phyloP scores from a whole-genome alignment of 2,113 vertebrate genomes.

The Naja naja region DNA sequence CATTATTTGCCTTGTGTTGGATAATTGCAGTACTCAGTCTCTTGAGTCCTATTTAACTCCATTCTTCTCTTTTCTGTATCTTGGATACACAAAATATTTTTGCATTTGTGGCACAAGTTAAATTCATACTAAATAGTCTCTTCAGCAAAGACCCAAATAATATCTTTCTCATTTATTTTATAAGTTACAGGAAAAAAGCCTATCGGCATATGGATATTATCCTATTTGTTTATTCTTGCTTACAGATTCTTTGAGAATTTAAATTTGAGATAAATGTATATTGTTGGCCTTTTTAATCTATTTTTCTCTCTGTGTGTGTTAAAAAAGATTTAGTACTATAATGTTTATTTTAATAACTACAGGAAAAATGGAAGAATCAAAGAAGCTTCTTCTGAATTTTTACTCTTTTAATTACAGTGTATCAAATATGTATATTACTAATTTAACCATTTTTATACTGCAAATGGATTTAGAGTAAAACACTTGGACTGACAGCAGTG shows the following conservation, averaged over 20 bases:
- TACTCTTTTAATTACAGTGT: neutral
- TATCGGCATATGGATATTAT: neutral
- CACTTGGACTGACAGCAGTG: neutral
- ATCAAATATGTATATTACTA: neutral
- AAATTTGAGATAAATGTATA: neutral
- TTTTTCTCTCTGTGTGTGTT: neutral
- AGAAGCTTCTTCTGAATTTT: neutral
- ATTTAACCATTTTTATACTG: neutral
- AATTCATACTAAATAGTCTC: neutral
- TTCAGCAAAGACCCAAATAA: neutral
- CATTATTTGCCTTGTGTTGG: conserved; percentile 21
- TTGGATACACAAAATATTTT: neutral
- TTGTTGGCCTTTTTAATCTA: neutral
- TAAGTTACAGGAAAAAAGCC: neutral
- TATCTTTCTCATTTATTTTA: neutral
- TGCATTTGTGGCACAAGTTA: neutral
- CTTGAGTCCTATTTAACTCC: neutral
- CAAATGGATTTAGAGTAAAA: neutral
- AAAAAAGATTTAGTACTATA: neutral
- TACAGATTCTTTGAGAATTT: neutral
- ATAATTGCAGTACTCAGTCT: conserved; percentile 25
- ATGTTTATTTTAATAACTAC: neutral
- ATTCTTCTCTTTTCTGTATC: neutral
- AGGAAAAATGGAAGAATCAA: too few species aligned
- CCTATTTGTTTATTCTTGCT: neutral